phyloP scores from a whole-genome alignment of 2,113 vertebrate genomes.

The Burhinus bistriatus region DNA sequence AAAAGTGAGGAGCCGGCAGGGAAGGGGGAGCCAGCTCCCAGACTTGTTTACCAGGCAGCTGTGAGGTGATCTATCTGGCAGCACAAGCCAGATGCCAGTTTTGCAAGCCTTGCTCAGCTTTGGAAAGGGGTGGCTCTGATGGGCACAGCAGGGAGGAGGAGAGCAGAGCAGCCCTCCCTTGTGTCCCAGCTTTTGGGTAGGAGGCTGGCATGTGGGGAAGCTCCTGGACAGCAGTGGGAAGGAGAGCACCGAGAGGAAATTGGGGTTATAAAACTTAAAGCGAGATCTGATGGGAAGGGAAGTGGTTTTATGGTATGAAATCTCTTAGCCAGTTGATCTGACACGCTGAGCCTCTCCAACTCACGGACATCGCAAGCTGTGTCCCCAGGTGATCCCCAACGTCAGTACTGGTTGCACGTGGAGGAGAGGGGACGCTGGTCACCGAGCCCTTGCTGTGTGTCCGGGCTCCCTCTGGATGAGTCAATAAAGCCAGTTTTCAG shows the following conservation, averaged over 20 bases:
- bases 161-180: neutral
- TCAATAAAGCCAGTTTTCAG: neutral
- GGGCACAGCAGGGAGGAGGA: neutral
- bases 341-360: neutral
- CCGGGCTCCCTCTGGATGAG: neutral
- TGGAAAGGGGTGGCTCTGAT: neutral
- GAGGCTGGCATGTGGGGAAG: fast-evolving
- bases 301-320: neutral
- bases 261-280: neutral
- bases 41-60: neutral
- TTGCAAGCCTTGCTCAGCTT: neutral
- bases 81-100: neutral
- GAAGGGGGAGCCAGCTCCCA: neutral
- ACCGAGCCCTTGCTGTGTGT: neutral
- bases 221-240: neutral
- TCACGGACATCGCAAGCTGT: fast-evolving
- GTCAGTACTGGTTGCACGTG: neutral
- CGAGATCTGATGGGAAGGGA: neutral
- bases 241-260: fast-evolving
- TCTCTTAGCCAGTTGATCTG: neutral
- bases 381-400: neutral
- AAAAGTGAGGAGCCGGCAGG: neutral
- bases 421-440: neutral
- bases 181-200: fast-evolving
- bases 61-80: neutral